Conservation (phyloP, 2,113 vertebrate species). For the Genyomyrus donnyi region DNA sequence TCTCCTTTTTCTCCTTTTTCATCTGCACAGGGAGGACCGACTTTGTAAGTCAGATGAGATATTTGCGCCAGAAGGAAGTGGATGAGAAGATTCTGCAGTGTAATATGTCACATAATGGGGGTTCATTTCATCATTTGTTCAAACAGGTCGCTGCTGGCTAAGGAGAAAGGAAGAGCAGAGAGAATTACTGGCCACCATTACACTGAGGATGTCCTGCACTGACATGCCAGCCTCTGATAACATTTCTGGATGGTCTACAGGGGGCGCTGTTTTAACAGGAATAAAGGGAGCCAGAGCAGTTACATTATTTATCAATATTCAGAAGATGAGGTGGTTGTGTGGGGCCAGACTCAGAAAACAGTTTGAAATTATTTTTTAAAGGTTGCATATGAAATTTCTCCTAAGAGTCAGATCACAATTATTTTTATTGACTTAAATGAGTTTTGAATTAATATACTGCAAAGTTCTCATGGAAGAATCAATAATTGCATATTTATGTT, state of each 20-base stretch:
- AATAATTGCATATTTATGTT: background rate
- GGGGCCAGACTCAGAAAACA: background rate
- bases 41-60: background rate
- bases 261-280: background rate
- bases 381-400: background rate
- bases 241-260: background rate
- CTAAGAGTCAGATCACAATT: background rate
- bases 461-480: background rate
- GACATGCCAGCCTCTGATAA: background rate
- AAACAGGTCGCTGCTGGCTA: too few relatives aligned
- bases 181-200: too few relatives aligned
- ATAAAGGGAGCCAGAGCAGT: background rate
- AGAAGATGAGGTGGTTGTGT: background rate
- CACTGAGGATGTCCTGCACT: too few relatives aligned
- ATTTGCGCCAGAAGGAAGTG: background rate
- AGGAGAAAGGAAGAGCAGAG: too few relatives aligned
- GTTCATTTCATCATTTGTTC: background rate
- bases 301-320: background rate
- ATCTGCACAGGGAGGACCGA: background rate
- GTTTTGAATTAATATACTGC: background rate
- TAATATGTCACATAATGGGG: background rate
- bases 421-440: background rate
- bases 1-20: background rate
- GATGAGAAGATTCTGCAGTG: background rate
- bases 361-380: background rate